Base-by-base conservation (phyloP, 2,888 invertebrate genomes). In the Gibbula magus region DNA sequence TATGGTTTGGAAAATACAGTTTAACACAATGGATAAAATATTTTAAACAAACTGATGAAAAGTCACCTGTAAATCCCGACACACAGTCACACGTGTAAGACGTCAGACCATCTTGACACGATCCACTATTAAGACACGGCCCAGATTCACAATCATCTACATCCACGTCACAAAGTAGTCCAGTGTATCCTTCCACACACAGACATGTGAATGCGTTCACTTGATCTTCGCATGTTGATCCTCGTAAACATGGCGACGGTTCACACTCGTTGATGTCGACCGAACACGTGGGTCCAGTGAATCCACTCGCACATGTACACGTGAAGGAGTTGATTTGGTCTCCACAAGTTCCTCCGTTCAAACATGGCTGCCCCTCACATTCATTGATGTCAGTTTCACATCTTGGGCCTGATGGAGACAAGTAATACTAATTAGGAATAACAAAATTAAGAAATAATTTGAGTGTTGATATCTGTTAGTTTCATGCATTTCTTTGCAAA, bases 91-190 rank as follows among this genome's bases (percentile, higher is more conserved):
- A 89, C 51, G 29, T 75, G 77, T 79, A 86, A 3, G 80, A 75
- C 4, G 85, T 85, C 10, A 81, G 45, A 2, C 75, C 66, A 78
- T 98, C 98, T 85, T 97, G 94, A 90, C 98, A 98, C 78, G 97
- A 97, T 81, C 97, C 98, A 86, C 97, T 97, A 93, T 98, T 98
- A 90, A 96, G 96, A 93, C 98, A 98, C 0, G 98, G 98, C 93
- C 97, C 97, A 22, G 97, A 97, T 92, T 97, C 97, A 93, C 98
- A 98, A 93, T 98, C 98, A 94, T 98, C 97, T 87, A 98, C 96
- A 93, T 98, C 88, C 10, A 78, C 81, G 77, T 88, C 88, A 81
- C 89, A 89, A 8, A 81, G 78, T 0, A 70, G 32, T 8, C 90
- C 90, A 32, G 87, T 87, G 81, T 83, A 87, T 8, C 87, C 87